A percentile compares a stretch with the other conserved stretches of the same genome.
phyloP scores from a whole-genome alignment of 2,797 vertebrate genomes.

The Ambastaia sidthimunki region DNA sequence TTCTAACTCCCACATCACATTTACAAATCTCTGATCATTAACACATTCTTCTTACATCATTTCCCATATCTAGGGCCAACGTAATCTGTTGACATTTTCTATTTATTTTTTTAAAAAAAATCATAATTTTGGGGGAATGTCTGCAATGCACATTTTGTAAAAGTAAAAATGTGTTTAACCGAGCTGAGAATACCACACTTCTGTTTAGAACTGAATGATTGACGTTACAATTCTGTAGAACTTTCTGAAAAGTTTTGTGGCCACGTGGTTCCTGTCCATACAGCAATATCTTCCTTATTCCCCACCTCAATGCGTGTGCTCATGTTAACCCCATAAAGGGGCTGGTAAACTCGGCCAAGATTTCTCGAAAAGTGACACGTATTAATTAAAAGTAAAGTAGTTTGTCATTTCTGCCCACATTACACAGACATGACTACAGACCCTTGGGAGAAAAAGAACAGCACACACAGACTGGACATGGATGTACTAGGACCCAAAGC shows the following conservation, averaged over 20 bases:
- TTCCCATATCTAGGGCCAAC: not conserved
- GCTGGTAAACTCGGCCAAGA: not conserved
- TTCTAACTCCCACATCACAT: constrained; percentile 3
- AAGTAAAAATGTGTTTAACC: no score
- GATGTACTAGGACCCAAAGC: not conserved
- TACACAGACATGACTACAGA: constrained; percentile 3
- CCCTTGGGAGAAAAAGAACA: not conserved
- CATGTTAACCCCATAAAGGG: not conserved
- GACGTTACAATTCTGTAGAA: no score
- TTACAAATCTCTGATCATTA: not conserved
- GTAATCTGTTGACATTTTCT: not conserved
- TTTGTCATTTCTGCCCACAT: constrained; percentile 16
- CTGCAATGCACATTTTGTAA: not conserved
- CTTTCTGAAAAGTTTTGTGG: no score
- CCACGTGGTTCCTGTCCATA: not conserved
- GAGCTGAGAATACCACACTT: no score
- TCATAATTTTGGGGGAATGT: no score
- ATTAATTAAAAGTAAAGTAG: not conserved
- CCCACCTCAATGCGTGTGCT: not conserved
- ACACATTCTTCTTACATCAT: not conserved
- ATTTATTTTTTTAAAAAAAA: not conserved
- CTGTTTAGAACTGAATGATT: no score
- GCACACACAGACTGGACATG: not conserved
- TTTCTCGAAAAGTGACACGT: not conserved
- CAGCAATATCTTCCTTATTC: not conserved